Conservation (phyloP, 2,888 invertebrate genomes). For the Branchinecta sandiegonensis region DNA sequence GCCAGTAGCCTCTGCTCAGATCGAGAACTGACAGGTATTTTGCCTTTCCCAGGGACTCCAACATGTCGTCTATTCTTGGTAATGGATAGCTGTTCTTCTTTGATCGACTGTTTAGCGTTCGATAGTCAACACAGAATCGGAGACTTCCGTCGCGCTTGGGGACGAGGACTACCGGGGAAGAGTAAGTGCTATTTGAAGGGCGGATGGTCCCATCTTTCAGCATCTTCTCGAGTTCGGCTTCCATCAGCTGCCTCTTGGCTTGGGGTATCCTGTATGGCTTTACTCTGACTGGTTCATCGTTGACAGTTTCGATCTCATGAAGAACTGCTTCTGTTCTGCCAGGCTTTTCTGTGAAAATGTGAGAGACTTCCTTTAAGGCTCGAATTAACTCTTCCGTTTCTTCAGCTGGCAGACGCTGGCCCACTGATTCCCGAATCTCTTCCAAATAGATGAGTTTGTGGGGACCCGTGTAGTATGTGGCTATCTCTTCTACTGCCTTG, state of each 20-base stretch:
- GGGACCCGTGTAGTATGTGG: background rate
- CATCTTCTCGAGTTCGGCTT: too few relatives aligned
- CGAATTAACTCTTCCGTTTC: too few relatives aligned
- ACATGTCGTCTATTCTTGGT: slow-evolving; percentile 26
- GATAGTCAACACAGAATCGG: slow-evolving; percentile 23
- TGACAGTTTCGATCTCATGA: background rate
- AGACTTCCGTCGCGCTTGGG: background rate
- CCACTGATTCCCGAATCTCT: too few relatives aligned
- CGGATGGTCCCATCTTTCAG: too few relatives aligned
- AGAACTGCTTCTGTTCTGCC: background rate
- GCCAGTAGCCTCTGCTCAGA: slow-evolving; percentile 29
- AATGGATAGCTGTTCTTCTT: slow-evolving; percentile 28
- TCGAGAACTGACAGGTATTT: slow-evolving; percentile 26
- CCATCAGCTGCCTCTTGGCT: too few relatives aligned
- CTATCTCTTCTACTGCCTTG: background rate
- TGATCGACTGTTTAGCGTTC: slow-evolving; percentile 28
- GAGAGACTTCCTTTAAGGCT: background rate
- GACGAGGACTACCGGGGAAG: slow-evolving; percentile 4
- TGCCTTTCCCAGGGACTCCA: slow-evolving; percentile 26
- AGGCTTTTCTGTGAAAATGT: background rate
- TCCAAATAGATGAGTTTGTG: too few relatives aligned
- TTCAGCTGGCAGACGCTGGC: too few relatives aligned
- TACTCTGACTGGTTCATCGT: background rate
- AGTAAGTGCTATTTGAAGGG: slow-evolving; percentile 15
- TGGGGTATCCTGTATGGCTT: slow-evolving; percentile 16